Evolutionary conservation across 2,113 vertebrate species (phyloP).

Genomic region (Ophiodon elongatus): DNA sequence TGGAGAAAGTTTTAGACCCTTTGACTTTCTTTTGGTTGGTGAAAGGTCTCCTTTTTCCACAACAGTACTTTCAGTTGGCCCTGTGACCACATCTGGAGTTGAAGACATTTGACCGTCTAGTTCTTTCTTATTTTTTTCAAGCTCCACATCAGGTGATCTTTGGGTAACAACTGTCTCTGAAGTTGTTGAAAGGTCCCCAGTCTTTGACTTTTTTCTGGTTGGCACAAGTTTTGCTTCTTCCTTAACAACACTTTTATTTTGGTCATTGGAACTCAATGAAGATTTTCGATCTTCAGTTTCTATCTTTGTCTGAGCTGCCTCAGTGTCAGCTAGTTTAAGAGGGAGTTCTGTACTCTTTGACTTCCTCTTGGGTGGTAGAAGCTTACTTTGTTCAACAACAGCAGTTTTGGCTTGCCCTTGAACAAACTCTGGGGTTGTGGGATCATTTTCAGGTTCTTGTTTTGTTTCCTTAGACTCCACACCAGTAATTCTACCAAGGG

Average conservation of each 20-base stretch:
- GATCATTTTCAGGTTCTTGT: conserved; percentile 1
- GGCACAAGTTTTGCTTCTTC: conserved; percentile 18
- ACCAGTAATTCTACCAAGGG: neutral
- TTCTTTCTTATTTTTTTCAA: conserved; percentile 4
- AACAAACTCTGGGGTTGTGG: neutral
- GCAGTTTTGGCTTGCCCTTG: neutral
- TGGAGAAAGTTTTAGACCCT: neutral
- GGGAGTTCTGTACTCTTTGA: conserved; percentile 37
- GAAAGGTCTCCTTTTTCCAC: conserved; percentile 13
- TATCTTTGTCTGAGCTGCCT: neutral
- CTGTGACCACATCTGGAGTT: neutral
- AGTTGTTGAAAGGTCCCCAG: neutral
- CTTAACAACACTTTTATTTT: neutral
- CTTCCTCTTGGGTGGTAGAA: conserved; percentile 53
- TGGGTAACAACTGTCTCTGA: neutral
- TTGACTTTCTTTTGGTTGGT: conserved; percentile 29
- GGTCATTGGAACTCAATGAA: neutral
- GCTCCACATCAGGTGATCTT: neutral
- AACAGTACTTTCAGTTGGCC: neutral
- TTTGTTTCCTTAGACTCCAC: neutral
- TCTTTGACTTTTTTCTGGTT: conserved; percentile 38
- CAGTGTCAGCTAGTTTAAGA: conserved; percentile 4
- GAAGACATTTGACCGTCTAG: neutral
- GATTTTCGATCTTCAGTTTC: conserved; percentile 2
- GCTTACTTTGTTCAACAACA: conserved; percentile 8